Percentiles rank a stretch among this genome's conserved stretches.
phyloP scores from a whole-genome alignment of 2,888 invertebrate genomes.

The Neria commutata region DNA sequence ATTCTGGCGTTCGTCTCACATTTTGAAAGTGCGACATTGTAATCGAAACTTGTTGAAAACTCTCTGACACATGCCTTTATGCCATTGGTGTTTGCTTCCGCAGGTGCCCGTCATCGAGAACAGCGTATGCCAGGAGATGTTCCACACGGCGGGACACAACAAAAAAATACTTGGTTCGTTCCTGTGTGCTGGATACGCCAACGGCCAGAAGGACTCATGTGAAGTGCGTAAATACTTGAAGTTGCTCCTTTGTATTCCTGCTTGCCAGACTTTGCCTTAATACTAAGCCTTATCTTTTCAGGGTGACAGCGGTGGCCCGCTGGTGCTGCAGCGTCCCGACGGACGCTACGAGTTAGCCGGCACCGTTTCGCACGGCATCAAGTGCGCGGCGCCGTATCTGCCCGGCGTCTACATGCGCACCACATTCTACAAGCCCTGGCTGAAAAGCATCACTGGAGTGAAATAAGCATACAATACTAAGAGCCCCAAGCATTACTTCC shows the following conservation, averaged over 20 bases:
- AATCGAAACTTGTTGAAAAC: not conserved
- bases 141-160: conserved; percentile 85
- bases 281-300: conserved; percentile 56
- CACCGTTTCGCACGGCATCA: conserved; percentile 93
- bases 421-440: conserved; percentile 89
- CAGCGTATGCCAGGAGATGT: conserved; percentile 91
- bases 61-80: not conserved
- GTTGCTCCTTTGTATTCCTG: not conserved
- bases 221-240: conserved; percentile 72
- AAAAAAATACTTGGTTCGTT: conserved; percentile 87
- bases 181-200: conserved; percentile 90
- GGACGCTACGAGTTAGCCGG: conserved; percentile 88
- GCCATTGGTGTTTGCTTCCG: conserved; percentile 15
- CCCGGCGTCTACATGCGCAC: conserved; percentile 95
- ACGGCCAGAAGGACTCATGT: conserved; percentile 90
- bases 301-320: conserved; percentile 93
- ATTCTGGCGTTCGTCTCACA: not conserved
- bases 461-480: conserved; percentile 61
- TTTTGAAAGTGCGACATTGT: not conserved
- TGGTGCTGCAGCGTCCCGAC: conserved; percentile 81
- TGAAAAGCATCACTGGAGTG: conserved; percentile 83
- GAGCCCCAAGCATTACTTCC: too few species aligned
- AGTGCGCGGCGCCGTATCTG: conserved; percentile 88
- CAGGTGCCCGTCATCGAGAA: conserved; percentile 90
- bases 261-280: too few species aligned